Conservation (phyloP, 2,797 vertebrate genomes). For the Arremon aurantiirostris region DNA sequence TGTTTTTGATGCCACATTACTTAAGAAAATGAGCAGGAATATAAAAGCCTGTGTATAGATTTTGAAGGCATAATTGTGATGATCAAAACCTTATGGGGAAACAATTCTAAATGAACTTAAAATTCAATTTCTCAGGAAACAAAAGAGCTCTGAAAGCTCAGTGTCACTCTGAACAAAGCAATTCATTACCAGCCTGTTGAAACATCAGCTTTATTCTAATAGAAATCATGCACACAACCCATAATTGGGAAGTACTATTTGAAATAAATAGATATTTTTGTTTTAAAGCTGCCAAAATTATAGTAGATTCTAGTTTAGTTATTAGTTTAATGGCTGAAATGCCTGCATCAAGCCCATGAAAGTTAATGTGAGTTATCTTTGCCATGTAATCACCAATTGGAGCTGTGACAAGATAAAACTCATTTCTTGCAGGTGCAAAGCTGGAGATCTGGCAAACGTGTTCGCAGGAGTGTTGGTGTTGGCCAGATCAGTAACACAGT, state of each 20-base stretch:
- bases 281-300: neutral
- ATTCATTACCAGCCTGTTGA: neutral
- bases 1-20: neutral
- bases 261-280: neutral
- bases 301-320: neutral
- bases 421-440: neutral
- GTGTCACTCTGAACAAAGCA: neutral
- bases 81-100: neutral
- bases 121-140: neutral
- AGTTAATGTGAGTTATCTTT: neutral
- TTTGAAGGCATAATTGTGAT: neutral
- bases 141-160: neutral
- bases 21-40: neutral
- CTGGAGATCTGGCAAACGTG: accelerated
- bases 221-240: neutral
- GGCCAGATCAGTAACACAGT: accelerated
- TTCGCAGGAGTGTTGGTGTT: neutral
- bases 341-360: accelerated
- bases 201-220: neutral
- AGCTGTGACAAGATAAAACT: neutral
- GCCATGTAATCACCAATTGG: accelerated
- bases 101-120: neutral
- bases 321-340: neutral
- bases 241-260: neutral
- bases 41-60: neutral